phyloP scores from a whole-genome alignment of 2,797 vertebrate species.

The Vespertilio murinus region DNA sequence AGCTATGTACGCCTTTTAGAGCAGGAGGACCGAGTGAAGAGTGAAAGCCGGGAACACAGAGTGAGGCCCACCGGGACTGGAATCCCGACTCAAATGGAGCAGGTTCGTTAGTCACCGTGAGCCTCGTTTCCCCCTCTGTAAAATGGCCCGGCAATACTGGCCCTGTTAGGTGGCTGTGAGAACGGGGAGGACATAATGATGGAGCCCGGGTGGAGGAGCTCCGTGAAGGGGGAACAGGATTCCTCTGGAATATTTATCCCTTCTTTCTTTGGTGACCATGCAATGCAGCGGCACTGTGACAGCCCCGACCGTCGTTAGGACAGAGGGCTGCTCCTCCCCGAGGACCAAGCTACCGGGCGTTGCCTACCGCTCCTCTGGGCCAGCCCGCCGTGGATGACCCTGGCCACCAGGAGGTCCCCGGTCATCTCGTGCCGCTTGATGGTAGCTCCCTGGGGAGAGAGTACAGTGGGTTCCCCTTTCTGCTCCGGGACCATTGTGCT shows the following conservation, averaged over 20 bases:
- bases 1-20: neutral
- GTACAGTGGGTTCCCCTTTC: neutral
- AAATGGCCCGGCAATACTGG: neutral
- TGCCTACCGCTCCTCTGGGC: conserved; percentile 93
- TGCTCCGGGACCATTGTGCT: neutral
- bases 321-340: neutral
- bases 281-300: neutral
- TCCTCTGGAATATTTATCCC: neutral
- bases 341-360: neutral
- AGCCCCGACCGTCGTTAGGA: neutral
- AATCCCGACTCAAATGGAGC: neutral
- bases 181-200: neutral
- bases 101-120: neutral
- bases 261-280: neutral
- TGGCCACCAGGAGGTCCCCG: conserved; percentile 95
- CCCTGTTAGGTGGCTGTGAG: neutral
- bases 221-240: neutral
- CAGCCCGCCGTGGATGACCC: conserved; percentile 95
- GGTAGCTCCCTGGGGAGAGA: conserved; percentile 91
- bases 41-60: neutral
- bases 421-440: conserved; percentile 95
- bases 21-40: neutral
- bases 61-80: neutral
- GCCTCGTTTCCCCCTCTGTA: neutral
- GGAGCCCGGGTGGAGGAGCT: neutral